These are phyloP conservation scores for Acronicta psi DNA, from an alignment of 2,888 invertebrate species.

Conservation along the genomic window DNA sequence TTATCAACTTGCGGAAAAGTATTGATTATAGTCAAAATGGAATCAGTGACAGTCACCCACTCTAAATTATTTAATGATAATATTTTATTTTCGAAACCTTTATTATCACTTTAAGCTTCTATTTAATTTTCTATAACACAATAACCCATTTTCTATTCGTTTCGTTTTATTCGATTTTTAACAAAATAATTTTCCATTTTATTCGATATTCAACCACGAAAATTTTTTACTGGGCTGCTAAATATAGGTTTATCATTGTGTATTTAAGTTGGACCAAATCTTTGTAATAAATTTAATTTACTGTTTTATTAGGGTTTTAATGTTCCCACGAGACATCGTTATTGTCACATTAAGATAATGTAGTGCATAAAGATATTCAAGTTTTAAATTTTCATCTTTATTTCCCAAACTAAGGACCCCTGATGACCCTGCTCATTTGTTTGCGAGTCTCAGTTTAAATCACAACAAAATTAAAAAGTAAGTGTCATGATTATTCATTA, in stretches of 20 bases:
- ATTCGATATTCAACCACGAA: too few relatives aligned
- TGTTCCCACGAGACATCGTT: slow-evolving; percentile 30
- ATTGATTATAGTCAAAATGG: not conserved
- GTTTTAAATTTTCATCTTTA: slow-evolving; percentile 8
- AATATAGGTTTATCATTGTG: not conserved
- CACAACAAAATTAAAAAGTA: too few relatives aligned
- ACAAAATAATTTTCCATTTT: too few relatives aligned
- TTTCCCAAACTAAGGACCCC: not conserved
- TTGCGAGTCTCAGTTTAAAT: too few relatives aligned
- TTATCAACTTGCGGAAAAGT: not conserved
- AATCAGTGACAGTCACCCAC: not conserved
- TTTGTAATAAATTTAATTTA: slow-evolving; percentile 21
- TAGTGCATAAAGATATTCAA: slow-evolving; percentile 17
- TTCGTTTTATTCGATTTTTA: too few relatives aligned
- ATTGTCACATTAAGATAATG: slow-evolving; percentile 42
- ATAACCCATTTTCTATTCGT: too few relatives aligned
- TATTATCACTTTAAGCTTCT: too few relatives aligned
- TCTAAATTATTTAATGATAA: not conserved
- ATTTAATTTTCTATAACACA: too few relatives aligned
- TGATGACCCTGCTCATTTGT: too few relatives aligned
- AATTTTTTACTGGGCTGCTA: too few relatives aligned
- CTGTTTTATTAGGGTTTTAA: slow-evolving; percentile 35
- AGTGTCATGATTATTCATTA: too few relatives aligned
- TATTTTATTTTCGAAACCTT: not conserved
- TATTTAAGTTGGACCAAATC: not conserved